These are phyloP conservation scores for Morus bassanus DNA, from an alignment of 2,797 vertebrate genomes.

Conservation along the genomic window DNA sequence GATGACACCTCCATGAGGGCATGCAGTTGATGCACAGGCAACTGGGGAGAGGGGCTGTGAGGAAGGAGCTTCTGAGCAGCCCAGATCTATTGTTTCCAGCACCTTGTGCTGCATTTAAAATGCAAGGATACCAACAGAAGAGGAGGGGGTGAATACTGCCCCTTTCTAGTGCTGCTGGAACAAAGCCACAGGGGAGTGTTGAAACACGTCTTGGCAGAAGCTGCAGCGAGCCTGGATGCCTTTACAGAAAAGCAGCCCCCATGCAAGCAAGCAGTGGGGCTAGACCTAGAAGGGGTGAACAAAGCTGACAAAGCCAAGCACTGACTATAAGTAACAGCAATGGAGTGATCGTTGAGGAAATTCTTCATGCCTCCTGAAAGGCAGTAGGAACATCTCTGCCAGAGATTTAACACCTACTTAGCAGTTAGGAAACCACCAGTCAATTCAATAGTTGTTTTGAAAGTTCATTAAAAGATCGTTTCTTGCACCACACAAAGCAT, in stretches of 20 bases:
- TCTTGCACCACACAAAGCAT: not conserved
- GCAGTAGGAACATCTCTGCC: not conserved
- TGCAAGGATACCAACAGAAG: not conserved
- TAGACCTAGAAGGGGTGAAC: not conserved
- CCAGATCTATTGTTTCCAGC: not conserved
- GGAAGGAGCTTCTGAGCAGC: not conserved
- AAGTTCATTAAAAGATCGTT: not conserved
- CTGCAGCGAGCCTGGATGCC: not conserved
- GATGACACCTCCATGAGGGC: not conserved
- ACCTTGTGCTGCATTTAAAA: not conserved
- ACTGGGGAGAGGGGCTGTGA: not conserved
- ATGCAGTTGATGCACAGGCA: not conserved
- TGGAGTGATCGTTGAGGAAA: not conserved
- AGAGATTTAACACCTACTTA: not conserved
- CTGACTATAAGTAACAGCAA: not conserved
- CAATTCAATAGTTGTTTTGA: not conserved
- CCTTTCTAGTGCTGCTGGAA: not conserved
- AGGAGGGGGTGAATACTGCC: not conserved
- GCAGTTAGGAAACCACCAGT: not conserved
- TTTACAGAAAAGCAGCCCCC: not conserved
- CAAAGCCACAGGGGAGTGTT: not conserved
- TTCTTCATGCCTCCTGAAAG: not conserved
- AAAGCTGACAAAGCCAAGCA: not conserved
- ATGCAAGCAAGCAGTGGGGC: not conserved
- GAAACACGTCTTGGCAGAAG: not conserved